A percentile compares a stretch with the other conserved stretches of the same genome.
Evolutionary conservation across 2,797 vertebrate genomes (phyloP).

Genomic region (Melanotaenia maccullochi): DNA sequence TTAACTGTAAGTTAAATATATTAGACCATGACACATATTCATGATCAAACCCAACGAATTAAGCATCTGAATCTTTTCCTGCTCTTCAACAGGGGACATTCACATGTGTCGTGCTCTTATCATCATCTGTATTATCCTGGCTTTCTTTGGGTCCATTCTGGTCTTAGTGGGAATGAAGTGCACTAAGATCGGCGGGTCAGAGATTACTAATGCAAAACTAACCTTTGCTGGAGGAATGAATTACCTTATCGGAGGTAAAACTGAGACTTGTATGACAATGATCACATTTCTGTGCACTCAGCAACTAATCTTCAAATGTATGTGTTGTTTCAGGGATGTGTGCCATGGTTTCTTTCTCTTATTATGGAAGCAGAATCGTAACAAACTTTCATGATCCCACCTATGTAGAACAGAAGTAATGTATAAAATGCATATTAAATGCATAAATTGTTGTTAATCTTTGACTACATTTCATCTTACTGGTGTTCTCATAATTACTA

Average conservation of each 20-base stretch:
- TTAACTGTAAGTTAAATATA: conserved; percentile 75
- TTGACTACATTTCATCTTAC: background rate
- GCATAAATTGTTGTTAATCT: background rate
- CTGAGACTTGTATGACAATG: background rate
- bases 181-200: conserved; percentile 84
- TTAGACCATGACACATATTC: background rate
- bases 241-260: conserved; percentile 81
- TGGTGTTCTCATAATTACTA: conserved; percentile 16
- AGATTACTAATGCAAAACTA: conserved; percentile 79
- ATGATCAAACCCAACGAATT: background rate
- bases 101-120: conserved; percentile 85
- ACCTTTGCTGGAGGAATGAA: conserved; percentile 84
- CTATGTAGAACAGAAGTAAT: conserved; percentile 77
- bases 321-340: conserved; percentile 76
- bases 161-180: conserved; percentile 87
- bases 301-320: background rate
- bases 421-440: background rate
- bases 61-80: background rate
- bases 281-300: background rate
- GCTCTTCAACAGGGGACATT: conserved; percentile 78
- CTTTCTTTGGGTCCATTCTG: conserved; percentile 81
- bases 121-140: conserved; percentile 81
- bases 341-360: conserved; percentile 80
- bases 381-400: conserved; percentile 78
- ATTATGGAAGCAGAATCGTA: conserved; percentile 80